Evolutionary conservation across 2,113 vertebrate genomes (phyloP).

Genomic region (Panurus biarmicus): DNA sequence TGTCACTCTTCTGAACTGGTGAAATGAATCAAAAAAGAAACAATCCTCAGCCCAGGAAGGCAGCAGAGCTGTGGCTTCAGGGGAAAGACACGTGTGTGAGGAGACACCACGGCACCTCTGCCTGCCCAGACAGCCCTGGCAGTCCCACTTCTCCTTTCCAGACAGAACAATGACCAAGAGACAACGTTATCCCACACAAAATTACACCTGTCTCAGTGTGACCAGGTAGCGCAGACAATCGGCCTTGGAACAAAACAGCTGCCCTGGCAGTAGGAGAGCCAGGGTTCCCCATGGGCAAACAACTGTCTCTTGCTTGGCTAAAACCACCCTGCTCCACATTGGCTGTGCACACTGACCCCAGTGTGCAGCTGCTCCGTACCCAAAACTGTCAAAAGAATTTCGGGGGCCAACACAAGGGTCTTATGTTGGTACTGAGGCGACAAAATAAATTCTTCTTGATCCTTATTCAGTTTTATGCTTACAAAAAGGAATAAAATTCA

Average conservation of each 20-base stretch:
- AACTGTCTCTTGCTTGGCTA: background rate
- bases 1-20: background rate
- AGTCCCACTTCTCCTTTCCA: background rate
- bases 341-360: background rate
- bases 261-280: background rate
- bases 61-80: background rate
- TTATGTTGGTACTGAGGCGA: rapidly evolving
- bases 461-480: background rate
- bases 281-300: background rate
- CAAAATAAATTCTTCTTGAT: background rate
- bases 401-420: background rate
- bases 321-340: background rate
- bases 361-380: background rate
- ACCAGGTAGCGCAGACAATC: background rate
- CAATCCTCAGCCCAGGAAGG: background rate
- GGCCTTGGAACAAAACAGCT: background rate
- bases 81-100: too few species aligned
- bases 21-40: background rate
- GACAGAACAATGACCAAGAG: background rate
- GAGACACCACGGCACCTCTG: background rate
- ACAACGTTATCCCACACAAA: background rate
- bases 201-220: background rate
- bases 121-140: background rate
- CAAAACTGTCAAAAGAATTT: background rate
- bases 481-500: background rate